These are phyloP conservation scores for Lagopus leucura DNA, from an alignment of 2,113 vertebrate genomes.

Conservation along the genomic window DNA sequence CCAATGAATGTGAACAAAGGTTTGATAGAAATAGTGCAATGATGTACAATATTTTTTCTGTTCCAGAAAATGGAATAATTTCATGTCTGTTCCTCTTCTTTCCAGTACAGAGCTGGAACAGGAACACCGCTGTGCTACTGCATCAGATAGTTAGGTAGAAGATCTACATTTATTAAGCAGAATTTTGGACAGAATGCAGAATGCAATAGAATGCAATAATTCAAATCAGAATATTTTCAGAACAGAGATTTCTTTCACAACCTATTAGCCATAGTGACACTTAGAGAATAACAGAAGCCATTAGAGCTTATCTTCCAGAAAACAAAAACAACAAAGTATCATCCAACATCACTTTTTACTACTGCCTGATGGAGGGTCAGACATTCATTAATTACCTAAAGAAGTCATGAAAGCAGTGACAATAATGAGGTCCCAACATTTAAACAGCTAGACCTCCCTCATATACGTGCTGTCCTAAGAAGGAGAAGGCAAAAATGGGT, in stretches of 20 bases:
- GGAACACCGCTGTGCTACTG: neutral
- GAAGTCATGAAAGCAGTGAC: neutral
- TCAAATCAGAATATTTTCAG: neutral
- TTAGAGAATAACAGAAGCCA: neutral
- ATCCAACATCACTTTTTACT: neutral
- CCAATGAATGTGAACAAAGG: neutral
- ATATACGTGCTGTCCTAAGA: neutral
- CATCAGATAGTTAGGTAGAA: neutral
- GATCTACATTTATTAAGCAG: neutral
- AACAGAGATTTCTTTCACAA: neutral
- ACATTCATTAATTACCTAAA: neutral
- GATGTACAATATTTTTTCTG: neutral
- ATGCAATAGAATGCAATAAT: neutral
- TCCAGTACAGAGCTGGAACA: neutral
- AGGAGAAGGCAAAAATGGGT: neutral
- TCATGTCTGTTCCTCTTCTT: neutral
- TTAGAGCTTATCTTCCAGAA: neutral
- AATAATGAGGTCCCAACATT: neutral
- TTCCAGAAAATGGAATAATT: neutral
- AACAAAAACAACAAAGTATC: neutral
- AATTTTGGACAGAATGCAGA: neutral
- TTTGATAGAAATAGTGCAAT: neutral
- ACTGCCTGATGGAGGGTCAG: neutral
- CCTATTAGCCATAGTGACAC: neutral
- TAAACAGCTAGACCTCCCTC: neutral